Base-by-base conservation (phyloP, 2,888 invertebrate species). In the Epirrita christyi region DNA sequence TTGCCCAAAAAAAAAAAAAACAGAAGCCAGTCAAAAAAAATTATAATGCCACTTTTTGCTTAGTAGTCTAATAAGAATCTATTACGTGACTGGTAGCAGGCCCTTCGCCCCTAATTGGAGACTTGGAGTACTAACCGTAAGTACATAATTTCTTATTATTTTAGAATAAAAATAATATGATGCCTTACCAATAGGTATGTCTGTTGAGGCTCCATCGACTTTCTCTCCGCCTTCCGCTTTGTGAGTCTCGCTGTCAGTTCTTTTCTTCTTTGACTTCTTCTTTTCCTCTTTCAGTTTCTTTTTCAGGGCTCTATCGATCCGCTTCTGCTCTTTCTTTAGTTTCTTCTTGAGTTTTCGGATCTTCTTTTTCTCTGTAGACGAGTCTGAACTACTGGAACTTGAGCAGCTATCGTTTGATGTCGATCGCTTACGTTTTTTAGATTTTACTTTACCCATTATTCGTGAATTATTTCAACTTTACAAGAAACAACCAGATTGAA, bases 261-360 rank as follows among this genome's bases (percentile, higher is more conserved):
- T 66, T 59, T 81, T 81, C 72, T 86, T 87, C 67, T 86, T 86
- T 21, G 86, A 70, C 66, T 81, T 91, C 72, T 69, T 86, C 68
- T 82, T 90, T 55, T 91, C 86, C 46, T 90, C 91, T 75, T 90
- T 92, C 32, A 92, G 74, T 68, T 93, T 93, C 73, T 87, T 93
- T 70, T 92, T 93, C 45, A 93, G 80, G 45, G 91, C 85, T 66
- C 84, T 93, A 57, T 92, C 90, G 38, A 89, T 92, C 72, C 92
- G 93, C 65, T 88, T 91, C 67, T 92, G 91, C 70, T 93, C 93
- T 71, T 88, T 93, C 62, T 86, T 93, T 7, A 93, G 74, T 74
- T 93, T 93, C 72, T 93, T 93, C 71, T 93, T 93, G 40, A 93
- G 81, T 73, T 93, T 93, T 29, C 90, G 93, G 11, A 92, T 86